phyloP scores from a whole-genome alignment of 1,140 invertebrate species.

The Aleiodes sp. region DNA sequence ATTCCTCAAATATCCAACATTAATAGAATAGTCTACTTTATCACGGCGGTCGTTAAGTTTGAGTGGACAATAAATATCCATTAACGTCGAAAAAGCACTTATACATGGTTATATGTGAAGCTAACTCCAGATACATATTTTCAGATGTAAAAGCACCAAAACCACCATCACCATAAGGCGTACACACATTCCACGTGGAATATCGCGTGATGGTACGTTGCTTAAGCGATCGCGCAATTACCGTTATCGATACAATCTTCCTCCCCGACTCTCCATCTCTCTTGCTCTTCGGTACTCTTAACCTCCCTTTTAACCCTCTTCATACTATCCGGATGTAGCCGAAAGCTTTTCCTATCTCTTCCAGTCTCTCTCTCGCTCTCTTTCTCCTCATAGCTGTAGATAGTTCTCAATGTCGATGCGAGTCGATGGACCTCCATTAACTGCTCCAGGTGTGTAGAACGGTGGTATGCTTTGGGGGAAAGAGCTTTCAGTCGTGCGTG shows the following conservation, averaged over 20 bases:
- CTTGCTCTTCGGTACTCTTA: too few species aligned
- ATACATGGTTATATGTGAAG: slow-evolving; percentile 13
- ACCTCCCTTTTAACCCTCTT: background rate
- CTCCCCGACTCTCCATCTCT: too few species aligned
- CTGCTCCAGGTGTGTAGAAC: slow-evolving; percentile 15
- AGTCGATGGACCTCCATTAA: slow-evolving; percentile 21
- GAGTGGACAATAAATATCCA: slow-evolving; percentile 62
- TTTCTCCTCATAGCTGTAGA: background rate
- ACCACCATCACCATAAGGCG: too few species aligned
- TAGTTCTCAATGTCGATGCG: slow-evolving; percentile 6
- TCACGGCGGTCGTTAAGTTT: slow-evolving; percentile 54
- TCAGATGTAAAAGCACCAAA: too few species aligned
- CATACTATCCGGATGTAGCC: background rate
- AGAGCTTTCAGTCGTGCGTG: slow-evolving; percentile 3
- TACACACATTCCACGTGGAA: background rate
- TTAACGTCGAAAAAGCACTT: slow-evolving; percentile 47
- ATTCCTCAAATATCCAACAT: background rate
- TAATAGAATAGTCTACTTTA: slow-evolving; percentile 40
- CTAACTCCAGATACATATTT: background rate
- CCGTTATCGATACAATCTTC: slow-evolving; percentile 37
- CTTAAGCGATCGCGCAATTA: slow-evolving; percentile 38
- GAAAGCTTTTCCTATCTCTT: slow-evolving; percentile 5
- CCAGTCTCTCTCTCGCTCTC: background rate
- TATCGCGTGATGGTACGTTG: slow-evolving; percentile 12
- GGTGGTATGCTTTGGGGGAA: background rate